phyloP scores from a whole-genome alignment of 2,797 vertebrate genomes.

The Taeniopygia guttata region DNA sequence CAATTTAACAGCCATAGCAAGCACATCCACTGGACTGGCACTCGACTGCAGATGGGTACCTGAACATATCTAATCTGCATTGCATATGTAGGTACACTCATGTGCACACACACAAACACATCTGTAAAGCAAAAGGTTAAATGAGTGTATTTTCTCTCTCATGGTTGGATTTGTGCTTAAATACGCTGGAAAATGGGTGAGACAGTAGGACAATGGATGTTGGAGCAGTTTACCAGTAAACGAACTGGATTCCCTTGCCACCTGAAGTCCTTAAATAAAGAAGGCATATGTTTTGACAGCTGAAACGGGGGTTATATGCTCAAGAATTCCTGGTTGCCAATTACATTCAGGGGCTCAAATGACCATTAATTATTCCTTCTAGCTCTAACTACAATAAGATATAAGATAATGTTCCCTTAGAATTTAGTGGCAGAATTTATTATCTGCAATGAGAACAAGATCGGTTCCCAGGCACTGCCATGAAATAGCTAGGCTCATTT shows the following conservation, averaged over 20 bases:
- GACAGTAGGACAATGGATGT: background rate
- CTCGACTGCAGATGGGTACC: background rate
- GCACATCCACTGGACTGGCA: background rate
- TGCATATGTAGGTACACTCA: background rate
- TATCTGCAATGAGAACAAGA: background rate
- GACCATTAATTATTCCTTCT: background rate
- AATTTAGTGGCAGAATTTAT: background rate
- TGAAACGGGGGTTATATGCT: background rate
- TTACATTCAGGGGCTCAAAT: background rate
- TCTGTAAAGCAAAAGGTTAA: background rate
- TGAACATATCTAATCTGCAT: background rate
- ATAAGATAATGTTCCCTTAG: background rate
- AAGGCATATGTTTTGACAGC: background rate
- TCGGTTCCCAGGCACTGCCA: background rate
- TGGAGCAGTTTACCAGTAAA: background rate
- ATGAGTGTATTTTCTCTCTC: slow-evolving; percentile 10
- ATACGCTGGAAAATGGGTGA: background rate
- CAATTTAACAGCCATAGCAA: slow-evolving; percentile 10
- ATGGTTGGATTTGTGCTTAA: background rate
- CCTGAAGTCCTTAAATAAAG: slow-evolving; percentile 22
- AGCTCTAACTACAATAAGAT: background rate
- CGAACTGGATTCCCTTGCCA: background rate
- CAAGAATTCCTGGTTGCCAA: background rate
- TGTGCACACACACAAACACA: background rate
- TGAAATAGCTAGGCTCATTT: background rate